Evolutionary conservation across 1,140 invertebrate genomes (phyloP).

Genomic region (Drosophila trapezifrons): DNA sequence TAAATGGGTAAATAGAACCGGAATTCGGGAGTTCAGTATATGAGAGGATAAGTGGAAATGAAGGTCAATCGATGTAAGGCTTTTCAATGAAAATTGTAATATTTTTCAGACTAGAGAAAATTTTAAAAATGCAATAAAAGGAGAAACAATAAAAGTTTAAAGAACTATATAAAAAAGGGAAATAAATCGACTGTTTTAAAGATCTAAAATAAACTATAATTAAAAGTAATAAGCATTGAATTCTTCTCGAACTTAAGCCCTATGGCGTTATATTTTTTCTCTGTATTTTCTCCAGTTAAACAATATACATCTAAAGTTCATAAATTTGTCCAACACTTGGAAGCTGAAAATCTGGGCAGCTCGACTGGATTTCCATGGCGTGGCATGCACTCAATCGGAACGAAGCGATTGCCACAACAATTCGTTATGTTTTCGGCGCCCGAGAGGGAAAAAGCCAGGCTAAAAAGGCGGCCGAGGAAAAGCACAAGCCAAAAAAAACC

Average conservation of each 20-base stretch:
- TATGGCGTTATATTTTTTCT: no score
- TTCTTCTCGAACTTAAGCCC: no score
- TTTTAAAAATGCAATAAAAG: not conserved
- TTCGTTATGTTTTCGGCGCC: constrained; percentile 81
- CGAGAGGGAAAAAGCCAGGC: constrained; percentile 39
- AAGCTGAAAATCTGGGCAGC: constrained; percentile 31
- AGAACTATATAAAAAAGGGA: no score
- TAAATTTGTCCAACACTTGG: constrained; percentile 48
- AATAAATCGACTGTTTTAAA: no score
- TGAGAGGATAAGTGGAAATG: not conserved
- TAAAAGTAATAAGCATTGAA: no score
- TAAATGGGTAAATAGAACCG: not conserved
- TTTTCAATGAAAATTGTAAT: not conserved
- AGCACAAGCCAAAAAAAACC: constrained; percentile 47
- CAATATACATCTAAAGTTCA: constrained; percentile 9
- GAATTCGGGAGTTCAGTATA: not conserved
- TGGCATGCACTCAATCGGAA: constrained; percentile 80
- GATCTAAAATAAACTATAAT: no score
- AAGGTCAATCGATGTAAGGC: not conserved
- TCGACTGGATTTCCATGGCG: constrained; percentile 60
- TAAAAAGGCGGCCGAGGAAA: constrained; percentile 29
- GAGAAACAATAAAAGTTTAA: no score
- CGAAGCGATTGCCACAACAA: constrained; percentile 82
- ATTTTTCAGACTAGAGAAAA: not conserved
- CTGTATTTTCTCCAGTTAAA: not conserved